These are phyloP conservation scores for Dinoponera quadriceps DNA, from an alignment of 1,140 invertebrate genomes.

Conservation along the genomic window DNA sequence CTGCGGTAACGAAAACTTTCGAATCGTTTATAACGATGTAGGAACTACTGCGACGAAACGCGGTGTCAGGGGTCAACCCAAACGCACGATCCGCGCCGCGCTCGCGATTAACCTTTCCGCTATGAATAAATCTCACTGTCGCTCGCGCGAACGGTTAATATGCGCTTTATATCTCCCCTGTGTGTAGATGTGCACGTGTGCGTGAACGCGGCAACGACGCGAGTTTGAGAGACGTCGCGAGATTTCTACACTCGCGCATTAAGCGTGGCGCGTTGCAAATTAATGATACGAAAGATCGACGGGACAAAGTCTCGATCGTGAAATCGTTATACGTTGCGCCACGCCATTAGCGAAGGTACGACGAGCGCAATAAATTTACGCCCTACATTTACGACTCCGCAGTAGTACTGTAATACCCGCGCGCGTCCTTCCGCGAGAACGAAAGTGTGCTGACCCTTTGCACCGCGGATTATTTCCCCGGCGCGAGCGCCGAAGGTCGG, in stretches of 20 bases:
- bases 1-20: slow-evolving; percentile 46
- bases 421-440: slow-evolving; percentile 22
- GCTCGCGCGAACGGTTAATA: slow-evolving; percentile 22
- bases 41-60: slow-evolving; percentile 56
- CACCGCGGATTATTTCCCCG: slow-evolving; percentile 5
- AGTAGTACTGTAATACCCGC: slow-evolving; percentile 18
- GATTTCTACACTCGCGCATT: slow-evolving; percentile 55
- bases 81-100: slow-evolving; percentile 48
- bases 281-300: slow-evolving; percentile 62
- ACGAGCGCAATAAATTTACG: slow-evolving; percentile 50
- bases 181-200: not conserved
- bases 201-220: not conserved
- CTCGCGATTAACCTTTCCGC: slow-evolving; percentile 60
- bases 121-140: slow-evolving; percentile 54
- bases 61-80: slow-evolving; percentile 38
- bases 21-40: slow-evolving; percentile 47
- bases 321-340: slow-evolving; percentile 47
- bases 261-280: slow-evolving; percentile 48
- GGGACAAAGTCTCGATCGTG: slow-evolving; percentile 58
- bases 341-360: slow-evolving; percentile 50
- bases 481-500: not conserved
- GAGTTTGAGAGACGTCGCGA: slow-evolving; percentile 53
- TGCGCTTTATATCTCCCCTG: not conserved
- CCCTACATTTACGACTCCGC: slow-evolving; percentile 49
- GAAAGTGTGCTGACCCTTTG: slow-evolving; percentile 24